Percentiles rank a stretch among this genome's conserved stretches.
phyloP scores from a whole-genome alignment of 2,113 vertebrate genomes.

The Anarrhichthys ocellatus region DNA sequence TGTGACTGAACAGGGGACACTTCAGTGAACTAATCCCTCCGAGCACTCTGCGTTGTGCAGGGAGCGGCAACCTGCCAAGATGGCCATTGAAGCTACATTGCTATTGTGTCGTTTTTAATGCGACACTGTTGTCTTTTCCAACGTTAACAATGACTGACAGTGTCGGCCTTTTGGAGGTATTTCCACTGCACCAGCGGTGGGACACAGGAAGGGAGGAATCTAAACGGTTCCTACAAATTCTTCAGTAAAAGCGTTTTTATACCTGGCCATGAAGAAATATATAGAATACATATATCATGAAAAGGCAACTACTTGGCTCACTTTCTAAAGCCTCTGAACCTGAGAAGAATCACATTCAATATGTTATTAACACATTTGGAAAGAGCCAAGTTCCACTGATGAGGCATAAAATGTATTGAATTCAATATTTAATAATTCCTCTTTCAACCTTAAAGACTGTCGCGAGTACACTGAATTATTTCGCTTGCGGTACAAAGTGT shows the following conservation, averaged over 20 bases:
- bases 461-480: conserved; percentile 10
- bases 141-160: conserved; percentile 31
- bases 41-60: conserved; percentile 70
- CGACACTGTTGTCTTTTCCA: conserved; percentile 51
- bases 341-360: conserved; percentile 26
- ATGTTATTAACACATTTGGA: conserved; percentile 42
- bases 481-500: not conserved
- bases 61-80: conserved; percentile 66
- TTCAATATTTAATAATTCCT: conserved; percentile 36
- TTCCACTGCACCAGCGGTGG: conserved; percentile 10
- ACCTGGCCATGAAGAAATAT: conserved; percentile 9
- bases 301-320: conserved; percentile 28
- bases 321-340: conserved; percentile 6
- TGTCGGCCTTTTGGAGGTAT: conserved; percentile 30
- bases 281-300: conserved; percentile 3
- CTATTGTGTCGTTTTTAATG: conserved; percentile 68
- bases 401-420: conserved; percentile 26
- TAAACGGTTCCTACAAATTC: conserved; percentile 34
- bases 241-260: conserved; percentile 4
- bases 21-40: conserved; percentile 75
- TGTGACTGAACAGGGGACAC: conserved; percentile 74
- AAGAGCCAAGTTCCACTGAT: conserved; percentile 10
- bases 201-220: conserved; percentile 10
- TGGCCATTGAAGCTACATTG: conserved; percentile 56
- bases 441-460: conserved; percentile 20